phyloP scores from a whole-genome alignment of 2,113 vertebrate genomes.

The Macrotus californicus region DNA sequence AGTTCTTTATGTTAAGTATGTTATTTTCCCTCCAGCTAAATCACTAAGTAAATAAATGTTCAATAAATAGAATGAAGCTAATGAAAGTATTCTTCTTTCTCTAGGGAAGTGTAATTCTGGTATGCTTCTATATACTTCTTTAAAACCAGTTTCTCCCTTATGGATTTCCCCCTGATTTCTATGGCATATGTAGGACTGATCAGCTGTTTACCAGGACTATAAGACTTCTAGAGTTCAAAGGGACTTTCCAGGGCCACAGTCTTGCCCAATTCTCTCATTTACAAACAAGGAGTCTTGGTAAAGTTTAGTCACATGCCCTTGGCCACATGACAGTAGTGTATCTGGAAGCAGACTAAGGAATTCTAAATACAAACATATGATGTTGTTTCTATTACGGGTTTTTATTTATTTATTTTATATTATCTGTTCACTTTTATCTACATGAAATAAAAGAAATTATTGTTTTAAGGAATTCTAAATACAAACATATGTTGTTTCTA shows the following conservation, averaged over 20 bases:
- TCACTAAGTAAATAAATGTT: constrained; percentile 42
- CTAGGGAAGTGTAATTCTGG: neutral
- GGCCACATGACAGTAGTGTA: neutral
- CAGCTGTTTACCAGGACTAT: neutral
- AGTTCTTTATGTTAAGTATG: neutral
- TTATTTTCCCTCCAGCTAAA: constrained; percentile 7
- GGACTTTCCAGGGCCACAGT: constrained; percentile 48
- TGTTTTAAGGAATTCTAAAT: constrained; percentile 42
- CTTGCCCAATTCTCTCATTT: constrained; percentile 20
- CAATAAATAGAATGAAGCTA: neutral
- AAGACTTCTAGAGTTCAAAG: constrained; percentile 34
- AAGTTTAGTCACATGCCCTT: neutral
- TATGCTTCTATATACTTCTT: neutral
- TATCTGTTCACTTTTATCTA: constrained; percentile 13
- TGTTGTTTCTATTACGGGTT: neutral
- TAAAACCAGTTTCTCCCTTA: constrained; percentile 38
- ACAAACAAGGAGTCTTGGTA: constrained; percentile 16
- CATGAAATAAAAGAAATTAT: neutral
- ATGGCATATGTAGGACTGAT: neutral
- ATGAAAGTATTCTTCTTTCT: constrained; percentile 8
- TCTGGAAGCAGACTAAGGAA: constrained; percentile 23
- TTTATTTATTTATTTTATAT: constrained; percentile 10
- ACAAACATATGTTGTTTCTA: constrained; percentile 4
- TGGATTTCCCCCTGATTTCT: constrained; percentile 18
- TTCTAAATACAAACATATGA: constrained; percentile 29